Base-by-base conservation (phyloP, 2,797 vertebrate genomes). In the Sebastes cheni region DNA sequence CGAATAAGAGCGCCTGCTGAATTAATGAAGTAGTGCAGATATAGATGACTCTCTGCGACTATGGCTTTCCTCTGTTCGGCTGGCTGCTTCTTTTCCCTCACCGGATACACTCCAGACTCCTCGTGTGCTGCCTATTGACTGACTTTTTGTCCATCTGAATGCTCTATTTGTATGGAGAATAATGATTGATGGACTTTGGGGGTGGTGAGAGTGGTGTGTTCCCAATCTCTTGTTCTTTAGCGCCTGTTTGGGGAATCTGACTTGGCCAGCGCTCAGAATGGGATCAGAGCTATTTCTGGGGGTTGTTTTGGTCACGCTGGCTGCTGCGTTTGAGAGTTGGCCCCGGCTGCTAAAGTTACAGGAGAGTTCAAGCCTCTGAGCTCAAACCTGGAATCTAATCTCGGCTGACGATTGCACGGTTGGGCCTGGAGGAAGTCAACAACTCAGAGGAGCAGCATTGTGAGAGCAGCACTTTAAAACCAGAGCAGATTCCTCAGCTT, bases 41-140 rank as follows among this genome's bases (percentile, higher is more conserved):
- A 88, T 84, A 85, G 91, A 93, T 80, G 93, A 89, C 85, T 90
- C 86, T 72, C 58, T 54, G 54, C 16, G 9, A 46, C 89, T 81
- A 80, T 91, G 82, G 89, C 83, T 85, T 76, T 74, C 77, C 82
- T 91, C 92, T 92, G 90, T 92, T 74, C 78, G 75, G 86, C 86
- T 90, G 90, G 88, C 84, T 94, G 91, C 9, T 86, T 91, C 85
- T 81, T 89, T 86, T 72, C 82, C 75, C 58, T 76, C 72, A 84
- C 92, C 93, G 92, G 94, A 95, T 92, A 81, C 91, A 91, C 91
- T 91, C 85, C 87, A 94, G 93, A 94, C 93, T 93, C 91, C 91
- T 94, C 88, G 62, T 92, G 91, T 90, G 89, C 89, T 89, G 89
- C 91, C 93, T 81, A 92, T 94, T 95, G 91, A 94, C 83, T 87